A percentile compares a stretch with the other conserved stretches of the same genome.
Conservation (phyloP, 1,140 invertebrate genomes). For the Tetramorium simillimum region DNA sequence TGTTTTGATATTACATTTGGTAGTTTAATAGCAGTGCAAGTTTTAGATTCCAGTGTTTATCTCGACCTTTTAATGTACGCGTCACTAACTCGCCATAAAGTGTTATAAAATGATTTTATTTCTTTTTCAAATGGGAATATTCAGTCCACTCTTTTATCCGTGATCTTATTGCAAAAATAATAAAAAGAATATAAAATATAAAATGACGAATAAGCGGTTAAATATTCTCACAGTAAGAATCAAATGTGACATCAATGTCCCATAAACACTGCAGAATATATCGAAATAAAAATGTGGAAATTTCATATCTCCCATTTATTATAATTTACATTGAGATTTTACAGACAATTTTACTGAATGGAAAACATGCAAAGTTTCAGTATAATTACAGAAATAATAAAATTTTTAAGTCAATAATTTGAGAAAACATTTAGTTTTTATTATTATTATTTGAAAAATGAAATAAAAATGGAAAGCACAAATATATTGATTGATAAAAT, state of each 20-base stretch:
- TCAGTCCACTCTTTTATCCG: background rate
- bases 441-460: background rate
- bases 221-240: background rate
- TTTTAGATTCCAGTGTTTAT: background rate
- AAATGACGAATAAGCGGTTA: background rate
- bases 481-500: background rate
- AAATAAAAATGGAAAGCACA: background rate
- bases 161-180: background rate
- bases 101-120: background rate
- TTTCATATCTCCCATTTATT: background rate
- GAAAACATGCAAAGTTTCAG: background rate
- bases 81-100: background rate
- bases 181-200: background rate
- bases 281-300: conserved; percentile 3
- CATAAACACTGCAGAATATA: background rate
- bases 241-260: background rate
- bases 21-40: background rate
- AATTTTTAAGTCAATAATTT: background rate
- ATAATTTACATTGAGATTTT: background rate
- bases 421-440: background rate
- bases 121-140: conserved; percentile 5
- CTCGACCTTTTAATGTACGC: background rate
- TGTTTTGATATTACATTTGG: background rate
- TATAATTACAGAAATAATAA: background rate
- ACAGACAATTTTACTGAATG: background rate